Evolutionary conservation across 2,888 invertebrate species (phyloP).

Genomic region (Conomelus anceps): DNA sequence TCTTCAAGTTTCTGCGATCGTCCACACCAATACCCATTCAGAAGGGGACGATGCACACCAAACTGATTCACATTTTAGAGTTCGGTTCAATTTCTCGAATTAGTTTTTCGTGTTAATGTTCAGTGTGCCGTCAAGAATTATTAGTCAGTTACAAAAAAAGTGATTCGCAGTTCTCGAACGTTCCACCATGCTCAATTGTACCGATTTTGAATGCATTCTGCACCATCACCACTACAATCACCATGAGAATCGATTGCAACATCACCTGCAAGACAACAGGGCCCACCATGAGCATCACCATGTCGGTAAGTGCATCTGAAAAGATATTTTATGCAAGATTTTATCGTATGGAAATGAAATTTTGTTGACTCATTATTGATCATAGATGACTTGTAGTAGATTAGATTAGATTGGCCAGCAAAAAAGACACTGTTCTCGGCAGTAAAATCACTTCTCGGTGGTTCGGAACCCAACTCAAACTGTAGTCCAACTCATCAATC

Average conservation of each 20-base stretch:
- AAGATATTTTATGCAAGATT: not conserved
- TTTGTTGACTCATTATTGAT: too few relatives aligned
- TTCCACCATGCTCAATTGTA: constrained; percentile 63
- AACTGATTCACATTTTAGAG: not conserved
- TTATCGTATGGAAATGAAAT: not conserved
- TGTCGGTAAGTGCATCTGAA: constrained; percentile 28
- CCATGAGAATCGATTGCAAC: constrained; percentile 60
- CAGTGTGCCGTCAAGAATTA: not conserved
- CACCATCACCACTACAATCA: constrained; percentile 70
- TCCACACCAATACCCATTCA: not conserved
- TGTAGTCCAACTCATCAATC: too few relatives aligned
- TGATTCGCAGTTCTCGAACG: not conserved
- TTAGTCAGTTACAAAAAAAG: not conserved
- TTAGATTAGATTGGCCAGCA: too few relatives aligned
- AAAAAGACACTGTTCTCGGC: too few relatives aligned
- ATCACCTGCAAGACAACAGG: constrained; percentile 60
- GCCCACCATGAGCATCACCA: constrained; percentile 43
- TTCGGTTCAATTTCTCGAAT: not conserved
- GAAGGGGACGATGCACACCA: not conserved
- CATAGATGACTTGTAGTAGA: too few relatives aligned
- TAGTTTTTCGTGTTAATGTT: not conserved
- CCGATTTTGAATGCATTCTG: constrained; percentile 68
- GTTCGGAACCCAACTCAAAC: too few relatives aligned
- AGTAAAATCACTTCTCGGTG: too few relatives aligned
- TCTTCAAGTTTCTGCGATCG: not conserved